Percentiles rank a stretch among this genome's conserved stretches.
These are phyloP conservation scores for Aspidiotus destructor DNA, from an alignment of 2,888 invertebrate genomes.

Conservation along the genomic window DNA sequence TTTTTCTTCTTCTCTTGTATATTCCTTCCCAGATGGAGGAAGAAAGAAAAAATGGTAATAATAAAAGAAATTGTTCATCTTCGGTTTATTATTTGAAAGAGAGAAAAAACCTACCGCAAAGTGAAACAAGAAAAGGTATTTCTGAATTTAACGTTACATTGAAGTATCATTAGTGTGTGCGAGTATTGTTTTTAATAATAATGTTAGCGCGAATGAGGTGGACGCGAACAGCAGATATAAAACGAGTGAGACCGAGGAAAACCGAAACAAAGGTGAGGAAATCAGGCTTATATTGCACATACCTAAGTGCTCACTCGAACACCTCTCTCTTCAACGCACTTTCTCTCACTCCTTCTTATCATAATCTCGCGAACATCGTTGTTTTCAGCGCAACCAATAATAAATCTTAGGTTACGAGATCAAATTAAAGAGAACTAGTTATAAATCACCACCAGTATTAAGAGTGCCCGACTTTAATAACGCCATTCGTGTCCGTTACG, in stretches of 20 bases:
- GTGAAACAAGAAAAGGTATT: conserved; percentile 31
- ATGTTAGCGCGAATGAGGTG: not conserved
- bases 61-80: no score
- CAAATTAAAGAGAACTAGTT: conserved; percentile 30
- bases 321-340: no score
- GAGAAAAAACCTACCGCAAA: conserved; percentile 31
- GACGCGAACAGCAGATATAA: no score
- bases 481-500: not conserved
- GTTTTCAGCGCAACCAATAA: conserved; percentile 12
- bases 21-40: no score
- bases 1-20: no score
- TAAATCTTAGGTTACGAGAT: conserved; percentile 25
- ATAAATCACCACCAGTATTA: conserved; percentile 24
- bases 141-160: conserved; percentile 19
- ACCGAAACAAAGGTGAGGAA: no score
- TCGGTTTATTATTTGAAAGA: no score
- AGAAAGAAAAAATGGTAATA: no score
- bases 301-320: not conserved
- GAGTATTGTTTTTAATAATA: conserved; percentile 4
- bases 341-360: not conserved
- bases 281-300: not conserved
- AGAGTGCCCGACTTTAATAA: conserved; percentile 2
- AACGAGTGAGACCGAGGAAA: no score
- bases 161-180: not conserved
- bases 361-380: conserved; percentile 22